phyloP scores from a whole-genome alignment of 2,113 vertebrate species.

The Procavia capensis region DNA sequence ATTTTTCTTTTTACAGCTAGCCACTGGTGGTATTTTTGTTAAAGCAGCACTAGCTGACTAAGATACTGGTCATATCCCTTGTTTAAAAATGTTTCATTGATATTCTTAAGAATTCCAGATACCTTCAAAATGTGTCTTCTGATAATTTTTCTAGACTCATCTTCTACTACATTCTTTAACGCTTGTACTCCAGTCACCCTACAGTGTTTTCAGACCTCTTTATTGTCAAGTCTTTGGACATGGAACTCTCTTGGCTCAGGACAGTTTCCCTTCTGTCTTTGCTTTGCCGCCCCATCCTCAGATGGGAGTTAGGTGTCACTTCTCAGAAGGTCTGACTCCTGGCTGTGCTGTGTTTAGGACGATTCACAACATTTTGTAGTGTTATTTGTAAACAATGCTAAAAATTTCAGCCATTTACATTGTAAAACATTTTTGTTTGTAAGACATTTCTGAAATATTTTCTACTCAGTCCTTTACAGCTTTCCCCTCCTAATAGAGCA shows the following conservation, averaged over 20 bases:
- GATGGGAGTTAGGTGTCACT: not conserved
- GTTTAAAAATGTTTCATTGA: not conserved
- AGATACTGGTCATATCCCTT: no score
- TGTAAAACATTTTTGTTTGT: not conserved
- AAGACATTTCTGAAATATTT: slow-evolving; percentile 20
- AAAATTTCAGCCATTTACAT: slow-evolving; percentile 1
- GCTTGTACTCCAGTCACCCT: not conserved
- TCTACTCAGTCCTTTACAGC: not conserved
- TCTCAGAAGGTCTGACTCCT: not conserved
- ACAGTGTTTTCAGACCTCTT: not conserved
- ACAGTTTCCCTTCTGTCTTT: not conserved
- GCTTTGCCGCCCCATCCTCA: not conserved
- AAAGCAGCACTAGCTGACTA: no score
- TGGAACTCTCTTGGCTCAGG: not conserved
- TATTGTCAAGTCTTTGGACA: not conserved
- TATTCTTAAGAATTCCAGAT: not conserved
- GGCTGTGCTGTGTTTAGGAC: not conserved
- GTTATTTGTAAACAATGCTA: not conserved
- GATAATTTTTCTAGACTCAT: not conserved
- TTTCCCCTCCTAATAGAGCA: not conserved
- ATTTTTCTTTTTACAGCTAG: no score
- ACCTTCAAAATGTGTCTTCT: not conserved
- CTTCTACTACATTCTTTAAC: not conserved
- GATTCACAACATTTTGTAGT: not conserved
- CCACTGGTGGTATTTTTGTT: no score